Conservation (phyloP, 2,888 invertebrate species). For the Pseudococcus jackbeardsleyi region DNA sequence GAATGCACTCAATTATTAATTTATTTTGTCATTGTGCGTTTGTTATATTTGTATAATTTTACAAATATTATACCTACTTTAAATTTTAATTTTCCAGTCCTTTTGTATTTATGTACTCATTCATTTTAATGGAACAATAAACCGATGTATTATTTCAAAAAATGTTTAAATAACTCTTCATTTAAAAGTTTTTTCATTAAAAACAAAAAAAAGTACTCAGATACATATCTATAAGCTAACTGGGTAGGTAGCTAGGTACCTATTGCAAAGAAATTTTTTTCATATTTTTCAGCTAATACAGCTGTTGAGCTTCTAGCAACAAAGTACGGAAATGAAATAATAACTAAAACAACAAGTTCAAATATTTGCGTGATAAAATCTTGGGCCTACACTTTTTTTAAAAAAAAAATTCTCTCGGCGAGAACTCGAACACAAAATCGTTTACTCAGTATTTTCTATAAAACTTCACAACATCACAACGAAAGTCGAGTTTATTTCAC, state of each 20-base stretch:
- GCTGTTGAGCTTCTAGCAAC: background rate
- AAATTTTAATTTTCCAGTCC: background rate
- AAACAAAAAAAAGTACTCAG: background rate
- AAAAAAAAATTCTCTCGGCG: background rate
- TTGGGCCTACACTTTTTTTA: background rate
- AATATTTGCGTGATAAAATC: background rate
- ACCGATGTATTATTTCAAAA: background rate
- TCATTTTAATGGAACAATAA: background rate
- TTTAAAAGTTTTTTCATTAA: background rate
- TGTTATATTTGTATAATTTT: background rate
- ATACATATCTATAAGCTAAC: too few relatives aligned
- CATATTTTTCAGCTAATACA: background rate
- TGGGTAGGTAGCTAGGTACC: too few relatives aligned
- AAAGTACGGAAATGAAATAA: background rate
- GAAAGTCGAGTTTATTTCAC: background rate
- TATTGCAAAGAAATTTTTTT: background rate
- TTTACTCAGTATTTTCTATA: background rate
- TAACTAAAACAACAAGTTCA: background rate
- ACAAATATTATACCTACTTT: too few relatives aligned
- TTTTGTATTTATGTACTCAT: background rate
- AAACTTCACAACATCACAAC: background rate
- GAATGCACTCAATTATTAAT: background rate
- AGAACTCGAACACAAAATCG: background rate
- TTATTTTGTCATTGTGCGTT: background rate
- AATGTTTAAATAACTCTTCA: background rate